These are phyloP conservation scores for Columba livia DNA, from an alignment of 2,113 vertebrate species.

Conservation along the genomic window DNA sequence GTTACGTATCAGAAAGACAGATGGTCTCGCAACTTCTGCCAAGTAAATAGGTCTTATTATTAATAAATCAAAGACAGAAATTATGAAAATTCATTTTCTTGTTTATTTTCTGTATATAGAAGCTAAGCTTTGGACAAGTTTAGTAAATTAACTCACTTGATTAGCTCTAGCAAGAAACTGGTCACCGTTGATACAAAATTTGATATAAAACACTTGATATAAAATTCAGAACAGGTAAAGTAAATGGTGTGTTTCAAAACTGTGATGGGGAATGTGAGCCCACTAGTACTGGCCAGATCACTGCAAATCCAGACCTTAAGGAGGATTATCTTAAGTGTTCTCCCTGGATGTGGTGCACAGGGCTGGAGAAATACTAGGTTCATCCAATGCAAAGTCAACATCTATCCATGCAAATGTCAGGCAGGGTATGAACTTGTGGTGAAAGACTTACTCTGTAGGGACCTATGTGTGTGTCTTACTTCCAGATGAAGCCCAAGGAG, in stretches of 20 bases:
- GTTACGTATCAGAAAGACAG: conserved; percentile 50
- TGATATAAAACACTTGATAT: not conserved
- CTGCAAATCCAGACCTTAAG: not conserved
- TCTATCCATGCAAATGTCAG: not conserved
- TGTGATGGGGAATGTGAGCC: not conserved
- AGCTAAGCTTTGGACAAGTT: not conserved
- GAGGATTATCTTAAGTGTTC: not conserved
- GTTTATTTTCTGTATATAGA: not conserved
- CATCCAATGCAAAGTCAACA: not conserved
- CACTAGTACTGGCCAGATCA: not conserved
- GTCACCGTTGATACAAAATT: not conserved
- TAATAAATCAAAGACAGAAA: conserved; percentile 47
- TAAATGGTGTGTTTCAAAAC: not conserved
- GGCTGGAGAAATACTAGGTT: not conserved
- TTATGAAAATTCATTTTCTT: conserved; percentile 25
- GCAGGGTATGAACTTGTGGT: not conserved
- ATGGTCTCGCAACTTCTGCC: conserved; percentile 48
- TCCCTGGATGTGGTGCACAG: fast-evolving
- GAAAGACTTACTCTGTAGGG: not conserved
- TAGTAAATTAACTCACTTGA: not conserved
- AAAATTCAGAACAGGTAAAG: not conserved
- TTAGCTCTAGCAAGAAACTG: not conserved
- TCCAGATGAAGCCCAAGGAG: not conserved
- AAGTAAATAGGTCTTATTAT: conserved; percentile 53
- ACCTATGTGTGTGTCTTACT: not conserved